A percentile compares a stretch with the other conserved stretches of the same genome.
These are phyloP conservation scores for Antheraea mylitta DNA, from an alignment of 1,140 invertebrate species.

Conservation along the genomic window DNA sequence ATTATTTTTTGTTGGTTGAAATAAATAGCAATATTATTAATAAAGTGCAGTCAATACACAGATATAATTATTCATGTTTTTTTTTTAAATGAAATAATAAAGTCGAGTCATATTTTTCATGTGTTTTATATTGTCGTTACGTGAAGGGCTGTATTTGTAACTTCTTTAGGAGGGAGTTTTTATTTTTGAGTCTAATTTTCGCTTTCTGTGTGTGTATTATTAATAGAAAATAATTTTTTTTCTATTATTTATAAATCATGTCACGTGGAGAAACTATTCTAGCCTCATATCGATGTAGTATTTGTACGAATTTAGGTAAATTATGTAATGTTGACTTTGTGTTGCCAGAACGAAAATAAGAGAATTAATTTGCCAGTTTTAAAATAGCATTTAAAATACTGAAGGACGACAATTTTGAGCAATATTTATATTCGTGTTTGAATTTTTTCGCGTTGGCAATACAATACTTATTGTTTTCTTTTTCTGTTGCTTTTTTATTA, in stretches of 20 bases:
- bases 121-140: neutral
- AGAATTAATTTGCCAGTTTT: neutral
- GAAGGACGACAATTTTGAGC: neutral
- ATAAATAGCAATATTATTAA: too few relatives aligned
- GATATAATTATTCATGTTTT: too few relatives aligned
- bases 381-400: neutral
- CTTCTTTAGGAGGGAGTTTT: neutral
- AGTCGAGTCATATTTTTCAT: too few relatives aligned
- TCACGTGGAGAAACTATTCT: neutral
- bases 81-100: too few relatives aligned
- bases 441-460: conserved; percentile 35
- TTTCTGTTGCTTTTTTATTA: conserved; percentile 41
- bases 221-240: neutral
- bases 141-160: neutral
- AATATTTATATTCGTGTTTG: neutral
- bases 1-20: too few relatives aligned
- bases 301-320: neutral
- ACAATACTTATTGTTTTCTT: conserved; percentile 24
- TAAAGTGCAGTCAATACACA: too few relatives aligned
- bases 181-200: neutral
- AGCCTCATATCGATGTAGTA: conserved; percentile 2
- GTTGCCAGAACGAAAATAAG: conserved; percentile 22
- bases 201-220: neutral
- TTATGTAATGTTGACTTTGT: conserved; percentile 19
- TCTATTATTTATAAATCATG: neutral